These are phyloP conservation scores for Pangasius larnaudii DNA, from an alignment of 2,797 vertebrate genomes.

Conservation along the genomic window DNA sequence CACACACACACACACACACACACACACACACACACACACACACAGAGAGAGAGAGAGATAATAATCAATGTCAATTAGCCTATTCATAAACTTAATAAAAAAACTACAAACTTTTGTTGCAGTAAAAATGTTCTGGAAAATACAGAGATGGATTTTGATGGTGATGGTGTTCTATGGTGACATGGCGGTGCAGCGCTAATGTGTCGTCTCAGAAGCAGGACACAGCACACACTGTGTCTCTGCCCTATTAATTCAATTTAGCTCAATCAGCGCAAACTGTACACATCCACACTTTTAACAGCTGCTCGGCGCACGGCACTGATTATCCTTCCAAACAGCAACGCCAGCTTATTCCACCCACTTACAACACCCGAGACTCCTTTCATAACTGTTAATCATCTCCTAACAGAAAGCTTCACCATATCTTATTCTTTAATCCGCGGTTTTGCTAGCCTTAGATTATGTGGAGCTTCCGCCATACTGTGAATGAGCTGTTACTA, in stretches of 20 bases:
- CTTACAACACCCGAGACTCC: background rate
- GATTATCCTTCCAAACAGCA: background rate
- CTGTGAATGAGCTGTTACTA: background rate
- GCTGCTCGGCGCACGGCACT: background rate
- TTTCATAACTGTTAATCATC: background rate
- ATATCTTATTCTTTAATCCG: background rate
- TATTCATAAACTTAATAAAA: background rate
- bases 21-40: background rate
- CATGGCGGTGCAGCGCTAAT: background rate
- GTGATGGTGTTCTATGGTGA: background rate
- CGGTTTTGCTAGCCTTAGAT: background rate
- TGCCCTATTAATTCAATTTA: background rate
- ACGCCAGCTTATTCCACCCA: background rate
- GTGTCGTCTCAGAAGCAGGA: background rate
- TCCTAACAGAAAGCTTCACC: background rate
- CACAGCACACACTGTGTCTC: background rate
- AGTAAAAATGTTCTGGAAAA: background rate
- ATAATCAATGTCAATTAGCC: background rate
- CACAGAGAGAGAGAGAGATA: too few relatives aligned
- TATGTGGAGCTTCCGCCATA: background rate
- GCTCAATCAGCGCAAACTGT: background rate
- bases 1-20: background rate
- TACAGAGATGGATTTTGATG: background rate
- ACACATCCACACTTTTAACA: background rate
- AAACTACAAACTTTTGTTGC: background rate